phyloP scores from a whole-genome alignment of 1,140 invertebrate genomes.

The Octopus bimaculoides region DNA sequence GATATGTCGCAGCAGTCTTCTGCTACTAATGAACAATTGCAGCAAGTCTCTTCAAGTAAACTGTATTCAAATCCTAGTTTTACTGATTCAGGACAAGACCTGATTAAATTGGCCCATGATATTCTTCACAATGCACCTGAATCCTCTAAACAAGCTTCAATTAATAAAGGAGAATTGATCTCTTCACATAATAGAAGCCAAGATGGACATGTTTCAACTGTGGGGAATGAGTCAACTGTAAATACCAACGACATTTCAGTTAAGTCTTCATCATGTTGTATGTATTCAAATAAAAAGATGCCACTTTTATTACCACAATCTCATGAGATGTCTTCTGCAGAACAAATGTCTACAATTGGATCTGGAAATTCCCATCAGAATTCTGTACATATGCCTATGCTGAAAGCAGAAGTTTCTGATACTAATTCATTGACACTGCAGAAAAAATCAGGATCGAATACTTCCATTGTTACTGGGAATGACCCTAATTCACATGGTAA shows the following conservation, averaged over 20 bases:
- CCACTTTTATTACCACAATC: neutral
- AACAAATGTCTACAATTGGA: neutral
- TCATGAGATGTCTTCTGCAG: neutral
- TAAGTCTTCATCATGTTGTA: too few species aligned
- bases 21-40: too few species aligned
- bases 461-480: too few species aligned
- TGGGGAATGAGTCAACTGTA: too few species aligned
- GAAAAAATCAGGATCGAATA: too few species aligned
- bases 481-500: too few species aligned
- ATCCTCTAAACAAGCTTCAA: neutral
- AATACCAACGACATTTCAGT: too few species aligned
- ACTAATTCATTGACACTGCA: too few species aligned
- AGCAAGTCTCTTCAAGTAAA: neutral
- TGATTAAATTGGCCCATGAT: slow-evolving; percentile 26
- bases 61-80: slow-evolving; percentile 12
- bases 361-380: neutral
- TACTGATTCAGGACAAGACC: slow-evolving; percentile 23
- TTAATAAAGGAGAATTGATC: too few species aligned
- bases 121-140: slow-evolving; percentile 21
- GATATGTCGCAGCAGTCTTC: too few species aligned
- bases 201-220: too few species aligned
- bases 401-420: neutral
- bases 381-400: neutral
- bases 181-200: too few species aligned
- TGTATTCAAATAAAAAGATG: neutral